Evolutionary conservation across 2,113 vertebrate species (phyloP).

Genomic region (Alethe diademata): DNA sequence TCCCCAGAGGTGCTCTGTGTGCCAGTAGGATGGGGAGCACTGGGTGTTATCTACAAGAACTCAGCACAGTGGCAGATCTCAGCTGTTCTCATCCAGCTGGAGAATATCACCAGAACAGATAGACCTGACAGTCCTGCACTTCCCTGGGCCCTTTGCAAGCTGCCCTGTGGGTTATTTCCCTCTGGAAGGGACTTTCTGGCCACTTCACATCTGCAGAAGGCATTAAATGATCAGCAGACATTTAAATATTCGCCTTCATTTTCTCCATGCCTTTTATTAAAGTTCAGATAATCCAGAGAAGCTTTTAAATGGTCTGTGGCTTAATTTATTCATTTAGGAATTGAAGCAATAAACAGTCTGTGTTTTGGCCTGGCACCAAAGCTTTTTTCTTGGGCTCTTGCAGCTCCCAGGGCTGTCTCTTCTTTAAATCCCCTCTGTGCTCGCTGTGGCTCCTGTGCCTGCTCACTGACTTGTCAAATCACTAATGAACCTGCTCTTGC

Average conservation of each 20-base stretch:
- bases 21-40: background rate
- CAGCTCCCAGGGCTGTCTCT: conserved; percentile 10
- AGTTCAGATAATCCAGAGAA: background rate
- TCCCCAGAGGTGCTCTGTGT: background rate
- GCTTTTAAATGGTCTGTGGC: conserved; percentile 17
- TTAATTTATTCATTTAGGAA: conserved; percentile 36
- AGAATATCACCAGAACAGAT: background rate
- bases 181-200: background rate
- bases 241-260: background rate
- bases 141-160: background rate
- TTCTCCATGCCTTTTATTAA: background rate
- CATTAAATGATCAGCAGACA: background rate
- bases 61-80: background rate
- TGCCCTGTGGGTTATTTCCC: background rate
- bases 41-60: background rate
- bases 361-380: background rate
- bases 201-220: background rate
- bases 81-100: background rate
- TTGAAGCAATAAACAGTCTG: conserved; percentile 22
- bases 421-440: background rate
- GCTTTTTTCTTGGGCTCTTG: background rate
- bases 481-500: background rate
- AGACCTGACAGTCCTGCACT: background rate
- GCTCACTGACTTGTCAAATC: conserved; percentile 44
- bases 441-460: background rate